These are phyloP conservation scores for Caenorhabditis remanei DNA, from an alignment of 1,140 invertebrate genomes.

Conservation along the genomic window DNA sequence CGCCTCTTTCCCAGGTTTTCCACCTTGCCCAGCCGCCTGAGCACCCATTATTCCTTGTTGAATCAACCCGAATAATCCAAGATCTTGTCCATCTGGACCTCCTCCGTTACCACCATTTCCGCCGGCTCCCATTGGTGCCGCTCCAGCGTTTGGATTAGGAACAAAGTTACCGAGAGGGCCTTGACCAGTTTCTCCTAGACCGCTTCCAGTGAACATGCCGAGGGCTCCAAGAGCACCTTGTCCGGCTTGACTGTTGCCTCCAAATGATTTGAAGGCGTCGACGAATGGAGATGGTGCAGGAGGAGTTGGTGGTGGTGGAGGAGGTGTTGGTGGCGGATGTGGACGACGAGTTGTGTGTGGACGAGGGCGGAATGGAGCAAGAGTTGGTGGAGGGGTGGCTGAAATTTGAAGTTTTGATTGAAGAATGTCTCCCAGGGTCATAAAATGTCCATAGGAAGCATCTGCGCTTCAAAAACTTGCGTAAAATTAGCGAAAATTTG, in stretches of 20 bases:
- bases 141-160: slow-evolving; percentile 22
- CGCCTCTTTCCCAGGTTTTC: slow-evolving; percentile 56
- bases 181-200: slow-evolving; percentile 24
- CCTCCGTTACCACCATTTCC: neutral
- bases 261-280: slow-evolving; percentile 29
- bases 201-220: slow-evolving; percentile 51
- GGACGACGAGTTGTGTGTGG: slow-evolving; percentile 31
- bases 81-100: slow-evolving; percentile 57
- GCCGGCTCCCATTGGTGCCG: neutral
- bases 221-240: slow-evolving; percentile 34
- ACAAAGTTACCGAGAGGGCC: slow-evolving; percentile 23
- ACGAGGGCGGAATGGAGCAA: slow-evolving; percentile 64
- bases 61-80: slow-evolving; percentile 58
- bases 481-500: too few relatives aligned
- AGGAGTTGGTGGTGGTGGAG: slow-evolving; percentile 62
- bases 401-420: neutral
- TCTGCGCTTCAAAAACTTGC: too few relatives aligned
- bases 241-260: slow-evolving; percentile 14
- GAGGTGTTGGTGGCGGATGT: slow-evolving; percentile 55
- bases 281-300: slow-evolving; percentile 53
- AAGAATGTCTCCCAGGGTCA: slow-evolving; percentile 24
- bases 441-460: too few relatives aligned
- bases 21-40: slow-evolving; percentile 58
- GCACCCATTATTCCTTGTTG: slow-evolving; percentile 58
- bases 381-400: slow-evolving; percentile 51